Evolutionary conservation across 2,888 invertebrate species (phyloP), one percentile per base, ranked within the genome.

Genomic region (Blera fallax): DNA sequence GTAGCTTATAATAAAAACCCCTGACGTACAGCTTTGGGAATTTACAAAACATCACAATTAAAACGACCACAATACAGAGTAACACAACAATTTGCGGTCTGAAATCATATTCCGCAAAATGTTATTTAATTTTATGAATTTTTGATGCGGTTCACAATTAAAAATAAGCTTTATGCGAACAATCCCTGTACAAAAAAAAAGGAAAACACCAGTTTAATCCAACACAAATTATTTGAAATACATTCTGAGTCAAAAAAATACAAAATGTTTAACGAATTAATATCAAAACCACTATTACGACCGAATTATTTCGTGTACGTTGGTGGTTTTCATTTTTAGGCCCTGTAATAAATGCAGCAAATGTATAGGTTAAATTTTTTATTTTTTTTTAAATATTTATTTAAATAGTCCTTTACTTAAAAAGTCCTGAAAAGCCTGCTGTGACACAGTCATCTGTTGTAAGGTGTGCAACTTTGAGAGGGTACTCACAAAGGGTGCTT

Each of bases 141-240:
- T 58, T n/a, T 37, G 73, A 29, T 73, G 62, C n/a, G 62, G 50
- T 73, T 18, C n/a, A 16, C 8, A 62, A 50, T 29, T 60, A 72
- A 72, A 58, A 45, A 58, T 21, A 24, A 21, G 10, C 24, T 11
- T 37, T 10, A 29, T 29, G 16, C 32, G 6, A 48, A 3, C 7
- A 11, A 8, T 32, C 4, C 18, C 1, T 24, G 6, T 34, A 21
- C 24, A 18, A 8, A 11, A 48, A 18, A 6, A 24, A 58, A 3
- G n/a, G n/a, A 40, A 34, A 37, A 58, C 7, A 24, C 34, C 34
- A 18, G 1, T 24, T 14, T 29, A 54, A 54, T 54, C 54, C 54
- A 27, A 14, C 4, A 14, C 29, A 3, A 54, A 50, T 50, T 50
- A 24, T 29, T 29, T 54, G 29, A 10, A 11, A 45, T 45, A 21